Conservation (phyloP, 2,113 vertebrate genomes). For the Macrotus californicus region DNA sequence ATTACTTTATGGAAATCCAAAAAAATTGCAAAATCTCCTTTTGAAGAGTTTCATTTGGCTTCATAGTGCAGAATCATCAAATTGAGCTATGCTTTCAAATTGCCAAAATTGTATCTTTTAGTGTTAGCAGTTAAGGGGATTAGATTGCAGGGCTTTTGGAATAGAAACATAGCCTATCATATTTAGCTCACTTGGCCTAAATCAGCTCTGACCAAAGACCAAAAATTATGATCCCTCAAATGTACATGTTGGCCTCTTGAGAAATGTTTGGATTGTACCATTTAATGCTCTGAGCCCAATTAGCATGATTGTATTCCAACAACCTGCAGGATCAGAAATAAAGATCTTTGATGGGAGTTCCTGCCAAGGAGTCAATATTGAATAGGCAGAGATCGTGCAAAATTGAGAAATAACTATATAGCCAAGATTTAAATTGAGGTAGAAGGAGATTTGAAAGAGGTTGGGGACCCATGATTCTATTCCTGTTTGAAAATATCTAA, state of each 20-base stretch:
- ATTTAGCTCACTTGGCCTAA: conserved; percentile 35
- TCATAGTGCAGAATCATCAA: conserved; percentile 36
- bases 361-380: conserved; percentile 26
- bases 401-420: conserved; percentile 34
- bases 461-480: conserved; percentile 1
- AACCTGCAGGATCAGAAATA: neutral
- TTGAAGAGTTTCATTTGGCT: neutral
- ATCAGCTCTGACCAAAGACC: neutral
- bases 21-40: conserved; percentile 45
- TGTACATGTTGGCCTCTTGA: conserved; percentile 4
- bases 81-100: conserved; percentile 20
- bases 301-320: conserved; percentile 9
- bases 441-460: conserved; percentile 37
- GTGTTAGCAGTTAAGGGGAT: conserved; percentile 17
- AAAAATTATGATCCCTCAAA: conserved; percentile 43
- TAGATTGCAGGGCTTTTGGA: neutral
- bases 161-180: neutral
- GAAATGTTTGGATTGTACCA: conserved; percentile 45
- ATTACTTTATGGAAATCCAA: conserved; percentile 35
- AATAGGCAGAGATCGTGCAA: conserved; percentile 3
- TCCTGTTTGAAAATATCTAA: conserved; percentile 45
- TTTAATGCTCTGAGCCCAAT: neutral
- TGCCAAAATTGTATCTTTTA: conserved; percentile 20
- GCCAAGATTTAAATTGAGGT: conserved; percentile 30
- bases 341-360: neutral